phyloP scores from a whole-genome alignment of 2,888 invertebrate genomes.

The Dorcus hopei region DNA sequence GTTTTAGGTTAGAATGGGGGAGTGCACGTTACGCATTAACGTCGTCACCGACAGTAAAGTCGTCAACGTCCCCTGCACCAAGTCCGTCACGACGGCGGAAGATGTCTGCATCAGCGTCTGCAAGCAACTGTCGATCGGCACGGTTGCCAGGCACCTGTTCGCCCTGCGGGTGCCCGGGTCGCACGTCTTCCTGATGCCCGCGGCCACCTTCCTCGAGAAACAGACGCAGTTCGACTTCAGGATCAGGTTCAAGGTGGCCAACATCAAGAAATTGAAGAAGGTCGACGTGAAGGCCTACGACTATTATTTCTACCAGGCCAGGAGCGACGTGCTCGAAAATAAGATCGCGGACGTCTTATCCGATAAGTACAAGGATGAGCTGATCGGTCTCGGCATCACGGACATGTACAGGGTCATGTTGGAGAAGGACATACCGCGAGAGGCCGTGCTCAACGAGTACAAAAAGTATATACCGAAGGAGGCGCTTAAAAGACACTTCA shows the following conservation, averaged over 20 bases:
- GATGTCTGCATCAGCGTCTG: slow-evolving; percentile 70
- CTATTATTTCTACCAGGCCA: slow-evolving; percentile 82
- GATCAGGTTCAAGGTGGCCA: slow-evolving; percentile 74
- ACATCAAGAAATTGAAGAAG: slow-evolving; percentile 59
- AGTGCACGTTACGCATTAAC: slow-evolving; percentile 21
- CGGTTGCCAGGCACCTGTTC: slow-evolving; percentile 75
- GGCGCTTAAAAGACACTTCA: slow-evolving; percentile 69
- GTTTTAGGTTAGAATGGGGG: slow-evolving; percentile 3
- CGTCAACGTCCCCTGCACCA: slow-evolving; percentile 26
- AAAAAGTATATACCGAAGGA: slow-evolving; percentile 81
- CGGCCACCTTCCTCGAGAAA: slow-evolving; percentile 53
- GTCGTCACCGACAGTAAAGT: slow-evolving; percentile 30
- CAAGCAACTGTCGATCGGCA: slow-evolving; percentile 69
- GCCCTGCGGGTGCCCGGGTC: slow-evolving; percentile 65
- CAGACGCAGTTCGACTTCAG: slow-evolving; percentile 68
- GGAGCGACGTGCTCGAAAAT: slow-evolving; percentile 76
- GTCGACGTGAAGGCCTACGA: slow-evolving; percentile 75
- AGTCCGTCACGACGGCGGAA: slow-evolving; percentile 56
- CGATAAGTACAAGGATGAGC: slow-evolving; percentile 71
- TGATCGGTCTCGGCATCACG: slow-evolving; percentile 80
- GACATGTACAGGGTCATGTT: slow-evolving; percentile 83
- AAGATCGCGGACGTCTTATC: slow-evolving; percentile 76
- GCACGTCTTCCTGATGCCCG: slow-evolving; percentile 68
- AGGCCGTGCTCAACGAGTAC: slow-evolving; percentile 72
- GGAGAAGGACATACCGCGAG: slow-evolving; percentile 66